Evolutionary conservation across 2,113 vertebrate genomes (phyloP).

Genomic region (Gorilla gorilla): DNA sequence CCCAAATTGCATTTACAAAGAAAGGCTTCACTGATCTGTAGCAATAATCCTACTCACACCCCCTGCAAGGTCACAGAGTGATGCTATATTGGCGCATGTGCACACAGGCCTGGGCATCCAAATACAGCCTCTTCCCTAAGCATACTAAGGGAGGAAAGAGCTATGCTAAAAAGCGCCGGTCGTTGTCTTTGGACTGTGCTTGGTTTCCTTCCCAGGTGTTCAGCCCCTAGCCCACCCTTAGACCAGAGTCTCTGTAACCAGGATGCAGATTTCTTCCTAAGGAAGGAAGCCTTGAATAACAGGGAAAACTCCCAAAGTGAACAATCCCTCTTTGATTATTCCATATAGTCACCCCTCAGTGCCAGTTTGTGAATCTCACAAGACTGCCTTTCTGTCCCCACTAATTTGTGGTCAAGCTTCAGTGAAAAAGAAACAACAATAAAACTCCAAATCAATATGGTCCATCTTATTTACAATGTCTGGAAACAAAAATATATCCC

Average conservation of each 20-base stretch:
- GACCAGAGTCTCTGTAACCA: neutral
- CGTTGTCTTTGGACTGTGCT: neutral
- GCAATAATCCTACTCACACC: neutral
- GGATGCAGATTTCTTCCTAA: neutral
- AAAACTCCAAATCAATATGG: neutral
- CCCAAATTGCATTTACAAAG: neutral
- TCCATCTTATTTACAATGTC: neutral
- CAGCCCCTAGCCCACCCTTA: neutral
- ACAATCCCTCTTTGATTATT: neutral
- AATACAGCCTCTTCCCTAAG: neutral
- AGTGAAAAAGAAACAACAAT: neutral
- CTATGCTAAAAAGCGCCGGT: too few relatives aligned
- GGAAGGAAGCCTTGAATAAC: neutral
- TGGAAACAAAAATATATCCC: neutral
- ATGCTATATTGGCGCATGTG: rapidly evolving
- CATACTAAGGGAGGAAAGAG: neutral
- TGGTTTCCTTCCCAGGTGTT: neutral
- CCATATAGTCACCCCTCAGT: neutral
- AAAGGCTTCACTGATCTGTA: neutral
- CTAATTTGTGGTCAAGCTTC: neutral
- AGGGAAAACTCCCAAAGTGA: neutral
- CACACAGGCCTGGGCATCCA: neutral
- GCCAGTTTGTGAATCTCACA: neutral
- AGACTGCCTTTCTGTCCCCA: neutral
- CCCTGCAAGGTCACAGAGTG: neutral